These are phyloP conservation scores for Sinohyriopsis cumingii DNA, from an alignment of 2,888 invertebrate genomes.

Conservation along the genomic window DNA sequence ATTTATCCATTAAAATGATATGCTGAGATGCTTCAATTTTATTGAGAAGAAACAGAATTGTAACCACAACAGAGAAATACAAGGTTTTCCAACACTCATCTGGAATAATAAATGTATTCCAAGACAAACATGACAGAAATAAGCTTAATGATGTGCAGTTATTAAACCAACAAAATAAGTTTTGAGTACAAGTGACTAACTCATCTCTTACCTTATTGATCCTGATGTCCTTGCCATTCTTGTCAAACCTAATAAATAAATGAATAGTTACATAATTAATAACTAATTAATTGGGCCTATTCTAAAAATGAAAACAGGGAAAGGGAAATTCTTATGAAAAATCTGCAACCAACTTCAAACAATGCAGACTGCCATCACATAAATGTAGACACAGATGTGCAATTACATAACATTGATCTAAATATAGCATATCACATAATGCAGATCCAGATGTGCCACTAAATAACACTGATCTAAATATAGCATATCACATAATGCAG, in stretches of 20 bases:
- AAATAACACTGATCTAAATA: too few relatives aligned
- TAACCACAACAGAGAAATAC: neutral
- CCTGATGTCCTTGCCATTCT: slow-evolving; percentile 46
- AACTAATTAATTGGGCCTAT: slow-evolving; percentile 1
- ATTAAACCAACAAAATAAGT: neutral
- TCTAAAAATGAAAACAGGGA: slow-evolving; percentile 5
- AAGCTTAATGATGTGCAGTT: too few relatives aligned
- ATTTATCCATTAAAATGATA: too few relatives aligned
- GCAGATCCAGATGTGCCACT: too few relatives aligned
- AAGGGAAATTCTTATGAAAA: slow-evolving; percentile 6
- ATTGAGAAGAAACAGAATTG: neutral
- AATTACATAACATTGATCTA: too few relatives aligned
- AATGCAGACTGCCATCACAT: too few relatives aligned
- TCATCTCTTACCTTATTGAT: slow-evolving; percentile 37
- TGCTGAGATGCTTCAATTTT: too few relatives aligned
- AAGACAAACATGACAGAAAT: slow-evolving; percentile 1
- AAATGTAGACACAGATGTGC: too few relatives aligned
- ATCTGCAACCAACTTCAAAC: too few relatives aligned
- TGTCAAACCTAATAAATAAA: slow-evolving; percentile 54
- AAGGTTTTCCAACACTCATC: too few relatives aligned
- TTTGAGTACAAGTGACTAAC: neutral
- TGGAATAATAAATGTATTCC: neutral
- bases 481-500: too few relatives aligned
- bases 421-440: too few relatives aligned
- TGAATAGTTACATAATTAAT: neutral